Base-by-base conservation (phyloP, 2,113 vertebrate genomes). In the Rhynchomys soricoides region DNA sequence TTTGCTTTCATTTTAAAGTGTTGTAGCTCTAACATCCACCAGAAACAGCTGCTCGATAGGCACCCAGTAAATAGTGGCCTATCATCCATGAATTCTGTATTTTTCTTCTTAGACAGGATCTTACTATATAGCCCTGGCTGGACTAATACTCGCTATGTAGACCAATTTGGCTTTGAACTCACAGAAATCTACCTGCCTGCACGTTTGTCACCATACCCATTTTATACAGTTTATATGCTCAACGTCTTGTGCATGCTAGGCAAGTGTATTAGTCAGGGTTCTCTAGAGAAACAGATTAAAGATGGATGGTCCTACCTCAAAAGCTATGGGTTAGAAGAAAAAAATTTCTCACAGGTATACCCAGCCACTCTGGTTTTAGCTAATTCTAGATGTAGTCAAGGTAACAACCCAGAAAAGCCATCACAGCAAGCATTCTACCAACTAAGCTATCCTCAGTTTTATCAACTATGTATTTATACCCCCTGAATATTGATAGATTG, bases 1-100 rank as follows among this genome's bases (percentile, higher is more conserved):
- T 85, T 85, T 64, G n/a, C 78, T 95, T 94, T 62, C 91, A 96
- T 91, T 91, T 34, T 17, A 89, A 48, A 77, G 24, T 93, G 57
- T 93, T 95, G 73, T 52, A 71, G 94, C 86, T 95, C 48, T 70
- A 52, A 71, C 37, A 77, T 94, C 62, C 26, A 92, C 12, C 29
- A 86, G 86, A 81, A 83, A 19, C 11, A 73, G 57, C 21, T 59
- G 86, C 12, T 91, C 81, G 6, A 57, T 64, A 92, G n/a, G 31
- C 57, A 95, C 40, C 73, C 57, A 88, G 83, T 83, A 94, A 93
- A 71, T 94, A 90, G 48, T 85, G 52, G 8, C 59, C 68, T 93
- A 4, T 45, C 50, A 83, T 77, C 64, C 13, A 40, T 88, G 22
- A 55, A 40, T 73, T 71, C 62, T 37, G 3, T 73, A 29, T n/a